phyloP scores from a whole-genome alignment of 2,113 vertebrate genomes.

The Cavia aperea region DNA sequence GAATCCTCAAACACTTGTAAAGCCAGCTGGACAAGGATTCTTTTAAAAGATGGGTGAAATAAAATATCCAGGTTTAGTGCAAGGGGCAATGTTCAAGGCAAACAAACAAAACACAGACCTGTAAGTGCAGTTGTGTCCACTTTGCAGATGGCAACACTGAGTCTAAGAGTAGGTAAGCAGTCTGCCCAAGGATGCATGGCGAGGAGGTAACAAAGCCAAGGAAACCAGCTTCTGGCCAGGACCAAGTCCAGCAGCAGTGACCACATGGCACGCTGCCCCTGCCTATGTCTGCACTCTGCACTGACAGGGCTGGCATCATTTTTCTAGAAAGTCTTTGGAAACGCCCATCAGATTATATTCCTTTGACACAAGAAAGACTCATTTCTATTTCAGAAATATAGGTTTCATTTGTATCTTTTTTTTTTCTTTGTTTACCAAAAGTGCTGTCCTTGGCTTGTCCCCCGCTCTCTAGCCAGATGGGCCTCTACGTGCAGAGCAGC shows the following conservation, averaged over 20 bases:
- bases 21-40: not conserved
- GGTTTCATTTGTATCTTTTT: not conserved
- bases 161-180: not conserved
- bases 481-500: not conserved
- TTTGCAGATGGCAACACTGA: conserved; percentile 9
- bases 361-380: not conserved
- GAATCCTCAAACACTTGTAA: not conserved
- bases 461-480: not conserved
- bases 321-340: conserved; percentile 26
- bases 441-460: not conserved
- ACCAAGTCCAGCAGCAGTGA: not conserved
- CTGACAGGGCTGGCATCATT: not conserved
- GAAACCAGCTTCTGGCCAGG: not conserved
- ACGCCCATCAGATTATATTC: not conserved
- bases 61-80: not conserved
- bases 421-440: not conserved
- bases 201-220: not conserved
- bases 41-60: not conserved
- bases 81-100: not conserved
- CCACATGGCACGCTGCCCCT: not conserved
- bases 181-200: not conserved
- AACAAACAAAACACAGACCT: not conserved
- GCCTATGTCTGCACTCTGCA: not conserved
- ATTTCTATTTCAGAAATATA: not conserved
- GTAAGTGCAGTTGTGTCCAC: not conserved